Base-by-base conservation (phyloP, 2,113 vertebrate genomes). In the Thermophis baileyi region DNA sequence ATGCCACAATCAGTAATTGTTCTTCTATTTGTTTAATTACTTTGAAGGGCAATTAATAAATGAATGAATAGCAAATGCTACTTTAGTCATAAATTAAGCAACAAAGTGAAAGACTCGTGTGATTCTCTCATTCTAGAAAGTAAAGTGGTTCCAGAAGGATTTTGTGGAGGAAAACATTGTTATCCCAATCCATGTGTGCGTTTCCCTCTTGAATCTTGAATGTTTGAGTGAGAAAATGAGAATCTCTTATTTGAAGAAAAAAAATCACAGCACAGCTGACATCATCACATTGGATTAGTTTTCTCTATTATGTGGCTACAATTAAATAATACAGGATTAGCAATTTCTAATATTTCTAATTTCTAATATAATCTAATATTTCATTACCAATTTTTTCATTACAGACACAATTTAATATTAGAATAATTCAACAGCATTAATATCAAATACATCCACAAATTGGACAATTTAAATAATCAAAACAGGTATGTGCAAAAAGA, bases 41-140 rank as follows among this genome's bases (percentile, higher is more conserved):
- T 44, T 44, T 22, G 35, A 81, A 81, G 74, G 74, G 7, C 35
- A 81, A 81, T 81, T 81, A 81, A 81, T 81, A 81, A 35, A 81
- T 81, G 74, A 40, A 81, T 81, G 69, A 81, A 81, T 81, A 81
- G 35, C 74, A 81, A 81, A 81, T 57, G 46, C 35, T 92, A 18
- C 90, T 94, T 91, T 93, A 93, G 6, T 90, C 92, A 94, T 40
- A 40, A 81, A 81, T 53, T 10, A 2, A 11, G 35, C 10, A 60
- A 6, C 44, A 30, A 94, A 24, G 3, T 93, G 44, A 54, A 93
- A 88, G 86, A 44, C 87, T 87, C 92, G 22, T 8, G 93, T 6
- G 2, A 53, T 63, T 63, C 22, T 69, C 6, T 88, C n/a, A 86
- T 55, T 20, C 44, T 30, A 92, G 57, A 51, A 69, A 92, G 10